These are phyloP conservation scores for Allobates femoralis DNA, from an alignment of 2,797 vertebrate species.

Conservation along the genomic window DNA sequence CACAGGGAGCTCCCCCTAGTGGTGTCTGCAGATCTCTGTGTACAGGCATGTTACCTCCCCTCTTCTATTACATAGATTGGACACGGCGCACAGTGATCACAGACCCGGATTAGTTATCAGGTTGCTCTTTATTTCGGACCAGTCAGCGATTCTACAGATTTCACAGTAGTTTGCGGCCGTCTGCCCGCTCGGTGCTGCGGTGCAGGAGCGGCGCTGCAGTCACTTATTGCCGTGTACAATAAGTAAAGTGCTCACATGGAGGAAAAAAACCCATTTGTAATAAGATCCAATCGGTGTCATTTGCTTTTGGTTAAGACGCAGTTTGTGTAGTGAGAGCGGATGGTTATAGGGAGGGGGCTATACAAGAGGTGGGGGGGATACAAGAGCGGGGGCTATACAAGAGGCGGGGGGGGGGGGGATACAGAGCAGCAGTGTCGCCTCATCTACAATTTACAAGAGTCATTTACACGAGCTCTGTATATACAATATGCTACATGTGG, in stretches of 20 bases:
- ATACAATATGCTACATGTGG: constrained; percentile 73
- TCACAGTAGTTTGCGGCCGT: constrained; percentile 21
- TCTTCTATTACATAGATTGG: no score
- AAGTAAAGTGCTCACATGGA: constrained; percentile 41
- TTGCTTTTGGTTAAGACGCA: constrained; percentile 31
- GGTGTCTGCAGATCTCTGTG: no score
- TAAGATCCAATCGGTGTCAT: no score
- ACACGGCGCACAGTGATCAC: no score
- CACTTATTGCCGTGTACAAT: constrained; percentile 28
- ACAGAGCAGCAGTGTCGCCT: constrained; percentile 35
- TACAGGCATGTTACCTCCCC: no score
- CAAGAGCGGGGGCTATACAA: no score
- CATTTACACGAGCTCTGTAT: constrained; percentile 81
- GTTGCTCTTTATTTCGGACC: constrained; percentile 32
- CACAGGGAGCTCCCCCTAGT: no score
- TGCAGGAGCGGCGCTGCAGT: not conserved
- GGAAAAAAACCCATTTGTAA: not conserved
- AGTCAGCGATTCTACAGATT: constrained; percentile 20
- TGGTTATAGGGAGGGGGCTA: not conserved
- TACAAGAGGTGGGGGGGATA: no score
- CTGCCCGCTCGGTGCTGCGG: not conserved
- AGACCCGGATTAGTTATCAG: not conserved
- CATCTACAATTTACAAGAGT: constrained; percentile 78
- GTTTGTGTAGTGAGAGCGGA: not conserved
- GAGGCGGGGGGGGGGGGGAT: not conserved